These are phyloP conservation scores for Clarias macrocephalus DNA, from an alignment of 2,113 vertebrate genomes.

Conservation along the genomic window DNA sequence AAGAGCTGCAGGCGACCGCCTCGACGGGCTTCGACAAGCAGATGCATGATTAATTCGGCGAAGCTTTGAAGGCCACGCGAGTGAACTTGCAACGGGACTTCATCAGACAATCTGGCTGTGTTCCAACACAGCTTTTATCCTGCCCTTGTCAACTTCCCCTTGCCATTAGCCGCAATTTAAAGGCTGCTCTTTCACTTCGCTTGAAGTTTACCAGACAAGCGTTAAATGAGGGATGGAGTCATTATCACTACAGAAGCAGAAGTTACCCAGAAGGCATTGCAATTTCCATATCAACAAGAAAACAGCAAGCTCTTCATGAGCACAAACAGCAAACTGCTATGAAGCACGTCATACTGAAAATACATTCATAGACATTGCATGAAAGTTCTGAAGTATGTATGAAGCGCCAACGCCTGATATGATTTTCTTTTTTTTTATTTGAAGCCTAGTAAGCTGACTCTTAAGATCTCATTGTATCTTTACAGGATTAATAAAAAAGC, in stretches of 20 bases:
- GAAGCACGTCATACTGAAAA: not conserved
- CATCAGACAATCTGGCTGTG: not conserved
- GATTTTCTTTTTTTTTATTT: not conserved
- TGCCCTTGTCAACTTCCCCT: not conserved
- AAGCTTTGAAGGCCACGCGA: not conserved
- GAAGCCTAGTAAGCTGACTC: not conserved
- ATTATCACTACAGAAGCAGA: slow-evolving; percentile 3
- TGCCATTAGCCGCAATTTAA: slow-evolving; percentile 9
- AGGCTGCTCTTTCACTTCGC: not conserved
- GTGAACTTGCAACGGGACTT: not conserved
- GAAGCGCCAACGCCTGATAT: not conserved
- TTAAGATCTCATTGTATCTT: not conserved
- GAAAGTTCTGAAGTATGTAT: not conserved
- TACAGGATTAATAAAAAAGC: not conserved
- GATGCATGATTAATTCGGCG: not conserved
- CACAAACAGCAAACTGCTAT: not conserved
- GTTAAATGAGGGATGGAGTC: not conserved
- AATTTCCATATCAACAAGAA: not conserved
- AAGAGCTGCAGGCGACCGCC: not conserved
- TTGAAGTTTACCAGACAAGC: not conserved
- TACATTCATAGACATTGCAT: not conserved
- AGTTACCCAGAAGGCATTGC: slow-evolving; percentile 10
- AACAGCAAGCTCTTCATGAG: not conserved
- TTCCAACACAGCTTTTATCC: not conserved
- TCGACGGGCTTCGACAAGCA: not conserved